A percentile compares a stretch with the other conserved stretches of the same genome.
phyloP scores from a whole-genome alignment of 2,113 vertebrate species.

The Peromyscus maniculatus region DNA sequence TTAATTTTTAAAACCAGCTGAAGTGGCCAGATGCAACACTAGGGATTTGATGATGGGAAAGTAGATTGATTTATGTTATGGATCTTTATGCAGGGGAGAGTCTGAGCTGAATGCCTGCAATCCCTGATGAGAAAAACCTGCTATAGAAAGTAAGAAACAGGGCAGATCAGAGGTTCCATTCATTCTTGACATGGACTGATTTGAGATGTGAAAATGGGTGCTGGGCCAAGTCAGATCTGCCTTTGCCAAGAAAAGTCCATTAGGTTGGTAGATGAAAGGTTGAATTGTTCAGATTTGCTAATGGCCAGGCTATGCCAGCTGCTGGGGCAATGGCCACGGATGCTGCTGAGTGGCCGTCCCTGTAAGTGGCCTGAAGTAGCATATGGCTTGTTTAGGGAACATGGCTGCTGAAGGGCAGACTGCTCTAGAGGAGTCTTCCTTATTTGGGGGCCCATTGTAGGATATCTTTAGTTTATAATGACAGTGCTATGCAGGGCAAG shows the following conservation, averaged over 20 bases:
- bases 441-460: neutral
- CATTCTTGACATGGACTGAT: conserved; percentile 59
- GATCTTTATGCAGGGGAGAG: neutral
- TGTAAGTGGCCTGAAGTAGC: neutral
- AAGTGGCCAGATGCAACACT: neutral
- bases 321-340: conserved; percentile 52
- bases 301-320: conserved; percentile 56
- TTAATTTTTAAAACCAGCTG: neutral
- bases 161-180: conserved; percentile 7
- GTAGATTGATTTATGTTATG: neutral
- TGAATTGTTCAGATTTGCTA: conserved; percentile 70
- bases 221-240: conserved; percentile 52
- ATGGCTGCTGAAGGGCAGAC: neutral
- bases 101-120: neutral
- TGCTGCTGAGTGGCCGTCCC: neutral
- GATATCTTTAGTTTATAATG: neutral
- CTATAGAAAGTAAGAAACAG: neutral
- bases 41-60: neutral
- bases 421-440: neutral
- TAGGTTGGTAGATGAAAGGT: conserved; percentile 76
- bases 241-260: conserved; percentile 78
- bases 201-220: conserved; percentile 71
- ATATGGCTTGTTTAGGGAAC: neutral
- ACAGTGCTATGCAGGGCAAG: neutral
- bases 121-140: neutral